Evolutionary conservation across 2,888 invertebrate species (phyloP), one percentile per base, ranked within the genome.

Genomic region (Notodonta ziczac): DNA sequence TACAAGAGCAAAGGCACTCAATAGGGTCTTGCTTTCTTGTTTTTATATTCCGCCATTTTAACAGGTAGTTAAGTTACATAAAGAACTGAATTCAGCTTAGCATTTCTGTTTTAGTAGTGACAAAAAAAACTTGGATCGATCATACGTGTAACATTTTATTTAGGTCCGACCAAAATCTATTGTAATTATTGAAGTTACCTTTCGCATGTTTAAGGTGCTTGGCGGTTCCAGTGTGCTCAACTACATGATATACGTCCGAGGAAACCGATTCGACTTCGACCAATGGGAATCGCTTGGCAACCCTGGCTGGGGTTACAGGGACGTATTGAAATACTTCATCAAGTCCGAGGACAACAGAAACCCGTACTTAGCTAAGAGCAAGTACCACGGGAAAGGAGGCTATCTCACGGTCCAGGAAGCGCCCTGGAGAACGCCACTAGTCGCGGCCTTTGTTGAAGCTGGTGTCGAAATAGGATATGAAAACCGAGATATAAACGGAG

Each of bases 211-310:
- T 14, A 87, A 92, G 92, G 97, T 98, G 2, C 94, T 98, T 0
- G 98, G 98, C 4, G 98, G 98, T 0, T 97, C 97, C 0, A 97
- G 97, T 72, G 97, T 97, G 0, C 92, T 98, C 0, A 98, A 98
- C 83, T 97, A 97, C 84, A 98, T 98, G 98, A 94, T 98, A 4
- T 98, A 98, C 84, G 97, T 98, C 0, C 92, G 98, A 67, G 98
- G 98, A 10, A 97, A 96, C 83, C 94, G 94, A 61, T 94, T 95
- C 73, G 99, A 99, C 84, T 99, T 97, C 86, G 97, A 98, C 82
- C 95, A 96, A 55, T 99, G 99, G 98, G 97, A 97, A 76, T 91
- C 95, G 0, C 87, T 96, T 68, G 98, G 98, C 0, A 98, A 98
- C 78, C 94, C 96, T 0, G 98, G 98, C 7, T 99, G 98, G 98